These are phyloP conservation scores for Chromobotia macracanthus DNA, from an alignment of 2,797 vertebrate species.

Conservation along the genomic window DNA sequence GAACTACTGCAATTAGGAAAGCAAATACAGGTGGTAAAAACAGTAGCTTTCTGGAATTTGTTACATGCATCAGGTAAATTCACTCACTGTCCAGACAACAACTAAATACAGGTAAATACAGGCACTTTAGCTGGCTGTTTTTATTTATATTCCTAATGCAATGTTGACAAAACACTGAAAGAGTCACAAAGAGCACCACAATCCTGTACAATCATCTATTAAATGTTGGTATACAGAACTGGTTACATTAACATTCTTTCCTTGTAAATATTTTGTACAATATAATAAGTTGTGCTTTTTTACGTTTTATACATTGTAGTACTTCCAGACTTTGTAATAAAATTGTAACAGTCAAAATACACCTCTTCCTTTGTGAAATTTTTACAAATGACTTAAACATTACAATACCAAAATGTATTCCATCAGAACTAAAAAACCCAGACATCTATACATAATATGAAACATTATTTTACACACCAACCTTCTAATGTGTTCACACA, in stretches of 20 bases:
- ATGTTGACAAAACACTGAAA: neutral
- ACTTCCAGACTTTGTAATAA: slow-evolving; percentile 18
- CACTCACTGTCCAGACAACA: neutral
- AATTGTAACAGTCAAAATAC: slow-evolving; percentile 32
- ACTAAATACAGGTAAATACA: too few species aligned
- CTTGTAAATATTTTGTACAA: neutral
- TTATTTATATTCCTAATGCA: slow-evolving; percentile 17
- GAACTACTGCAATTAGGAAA: neutral
- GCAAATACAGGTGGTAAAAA: neutral
- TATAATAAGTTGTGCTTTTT: slow-evolving; percentile 5
- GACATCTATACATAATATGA: slow-evolving; percentile 8
- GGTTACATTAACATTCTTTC: slow-evolving; percentile 32
- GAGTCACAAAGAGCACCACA: neutral
- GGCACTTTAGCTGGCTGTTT: neutral
- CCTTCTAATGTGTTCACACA: slow-evolving; percentile 14
- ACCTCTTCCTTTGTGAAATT: slow-evolving; percentile 14
- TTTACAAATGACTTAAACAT: slow-evolving; percentile 18
- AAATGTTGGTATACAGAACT: neutral
- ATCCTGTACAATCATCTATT: neutral
- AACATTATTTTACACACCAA: slow-evolving; percentile 12
- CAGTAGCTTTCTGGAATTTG: neutral
- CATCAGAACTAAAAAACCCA: neutral
- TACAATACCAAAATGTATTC: slow-evolving; percentile 3
- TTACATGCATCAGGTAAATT: slow-evolving; percentile 18
- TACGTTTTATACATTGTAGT: slow-evolving; percentile 20